phyloP scores from a whole-genome alignment of 2,113 vertebrate species.

The Triplophysa dalaica region DNA sequence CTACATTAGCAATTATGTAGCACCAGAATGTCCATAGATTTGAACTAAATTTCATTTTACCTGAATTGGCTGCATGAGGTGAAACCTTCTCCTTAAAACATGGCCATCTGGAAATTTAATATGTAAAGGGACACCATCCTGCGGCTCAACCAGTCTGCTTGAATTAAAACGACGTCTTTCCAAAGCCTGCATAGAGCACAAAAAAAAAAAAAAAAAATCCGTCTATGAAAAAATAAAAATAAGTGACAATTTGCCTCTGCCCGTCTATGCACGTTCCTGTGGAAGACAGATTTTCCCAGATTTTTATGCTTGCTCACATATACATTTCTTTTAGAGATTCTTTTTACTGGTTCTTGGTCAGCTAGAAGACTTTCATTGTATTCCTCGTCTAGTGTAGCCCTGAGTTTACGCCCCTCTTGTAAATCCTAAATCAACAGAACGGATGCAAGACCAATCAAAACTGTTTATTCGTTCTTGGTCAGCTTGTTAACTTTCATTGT shows the following conservation, averaged over 20 bases:
- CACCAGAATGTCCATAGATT: too few species aligned
- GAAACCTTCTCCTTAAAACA: too few species aligned
- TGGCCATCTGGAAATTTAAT: too few species aligned
- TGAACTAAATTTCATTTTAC: too few species aligned
- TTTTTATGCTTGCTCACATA: too few species aligned
- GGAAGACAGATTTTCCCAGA: background rate
- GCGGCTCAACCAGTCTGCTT: too few species aligned
- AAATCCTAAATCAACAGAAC: background rate
- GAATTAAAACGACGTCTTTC: background rate
- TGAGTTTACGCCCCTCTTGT: background rate
- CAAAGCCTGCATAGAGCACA: background rate
- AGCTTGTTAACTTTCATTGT: too few species aligned
- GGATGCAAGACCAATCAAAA: background rate
- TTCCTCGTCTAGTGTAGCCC: background rate
- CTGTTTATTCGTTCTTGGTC: too few species aligned
- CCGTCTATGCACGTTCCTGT: background rate
- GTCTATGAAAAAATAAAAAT: background rate
- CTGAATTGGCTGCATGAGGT: too few species aligned
- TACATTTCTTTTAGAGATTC: too few species aligned
- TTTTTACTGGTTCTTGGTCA: background rate
- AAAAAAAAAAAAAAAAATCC: background rate
- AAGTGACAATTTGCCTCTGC: background rate
- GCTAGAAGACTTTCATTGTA: background rate
- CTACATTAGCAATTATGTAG: too few species aligned
- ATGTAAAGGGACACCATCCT: too few species aligned